Percentiles rank a stretch among this genome's conserved stretches.
These are phyloP conservation scores for Esperia sulphurella DNA, from an alignment of 2,888 invertebrate genomes.

Conservation along the genomic window DNA sequence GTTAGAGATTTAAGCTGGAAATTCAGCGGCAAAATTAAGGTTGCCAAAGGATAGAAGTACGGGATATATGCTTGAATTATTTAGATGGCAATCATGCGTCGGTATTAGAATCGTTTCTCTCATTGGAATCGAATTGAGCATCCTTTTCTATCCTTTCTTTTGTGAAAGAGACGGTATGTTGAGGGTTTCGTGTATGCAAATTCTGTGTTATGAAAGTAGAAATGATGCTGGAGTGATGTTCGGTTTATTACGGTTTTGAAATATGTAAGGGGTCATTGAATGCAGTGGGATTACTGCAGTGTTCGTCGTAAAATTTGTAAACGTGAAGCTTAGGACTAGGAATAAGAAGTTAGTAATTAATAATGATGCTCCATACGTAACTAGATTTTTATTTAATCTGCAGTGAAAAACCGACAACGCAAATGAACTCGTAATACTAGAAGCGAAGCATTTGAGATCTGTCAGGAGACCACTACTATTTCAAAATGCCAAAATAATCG, in stretches of 20 bases:
- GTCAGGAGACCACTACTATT: too few relatives aligned
- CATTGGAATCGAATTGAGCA: constrained; percentile 58
- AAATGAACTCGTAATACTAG: too few relatives aligned
- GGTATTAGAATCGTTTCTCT: constrained; percentile 73
- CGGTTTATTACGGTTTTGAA: constrained; percentile 44
- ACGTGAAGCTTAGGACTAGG: too few relatives aligned
- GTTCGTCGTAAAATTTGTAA: neutral
- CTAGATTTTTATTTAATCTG: too few relatives aligned
- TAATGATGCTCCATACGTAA: too few relatives aligned
- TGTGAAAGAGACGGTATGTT: constrained; percentile 31
- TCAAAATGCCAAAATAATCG: too few relatives aligned
- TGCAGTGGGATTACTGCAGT: neutral
- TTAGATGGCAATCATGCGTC: constrained; percentile 74
- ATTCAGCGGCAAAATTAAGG: constrained; percentile 14
- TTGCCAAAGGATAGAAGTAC: constrained; percentile 50
- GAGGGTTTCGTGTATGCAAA: constrained; percentile 46
- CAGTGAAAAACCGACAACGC: too few relatives aligned
- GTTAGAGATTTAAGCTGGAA: constrained; percentile 16
- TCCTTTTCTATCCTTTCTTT: constrained; percentile 30
- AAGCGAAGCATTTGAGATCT: too few relatives aligned
- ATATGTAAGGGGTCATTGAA: constrained; percentile 31
- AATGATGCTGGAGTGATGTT: constrained; percentile 55
- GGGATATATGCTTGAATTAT: constrained; percentile 71
- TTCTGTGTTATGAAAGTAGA: constrained; percentile 56
- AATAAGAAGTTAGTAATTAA: too few relatives aligned